A percentile compares a stretch with the other conserved stretches of the same genome.
phyloP scores from a whole-genome alignment of 2,888 invertebrate genomes.

The Melinaea menophilus region DNA sequence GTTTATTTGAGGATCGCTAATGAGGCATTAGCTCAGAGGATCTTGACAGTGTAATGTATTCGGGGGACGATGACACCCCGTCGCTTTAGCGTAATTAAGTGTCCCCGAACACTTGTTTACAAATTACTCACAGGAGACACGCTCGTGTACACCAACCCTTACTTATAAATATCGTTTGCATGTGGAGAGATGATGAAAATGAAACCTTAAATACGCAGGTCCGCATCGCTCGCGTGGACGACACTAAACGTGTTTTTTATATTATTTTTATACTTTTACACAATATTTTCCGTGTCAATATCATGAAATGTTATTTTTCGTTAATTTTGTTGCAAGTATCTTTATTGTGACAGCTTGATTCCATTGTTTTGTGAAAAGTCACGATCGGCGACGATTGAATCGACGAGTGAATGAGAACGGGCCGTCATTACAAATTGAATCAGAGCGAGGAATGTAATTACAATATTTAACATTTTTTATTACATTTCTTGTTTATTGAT shows the following conservation, averaged over 20 bases:
- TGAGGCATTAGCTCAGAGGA: slow-evolving; percentile 54
- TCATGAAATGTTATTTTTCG: slow-evolving; percentile 42
- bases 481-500: neutral
- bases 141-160: slow-evolving; percentile 53
- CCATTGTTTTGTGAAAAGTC: slow-evolving; percentile 72
- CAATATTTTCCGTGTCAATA: slow-evolving; percentile 15
- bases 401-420: slow-evolving; percentile 38
- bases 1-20: slow-evolving; percentile 56
- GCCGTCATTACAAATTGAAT: slow-evolving; percentile 53
- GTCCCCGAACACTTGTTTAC: slow-evolving; percentile 70
- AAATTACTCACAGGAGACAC: slow-evolving; percentile 64
- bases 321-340: slow-evolving; percentile 56
- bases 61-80: slow-evolving; percentile 65
- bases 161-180: slow-evolving; percentile 49
- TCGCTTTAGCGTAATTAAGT: slow-evolving; percentile 63
- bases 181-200: slow-evolving; percentile 6
- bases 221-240: neutral
- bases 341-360: slow-evolving; percentile 54
- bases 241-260: neutral
- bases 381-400: slow-evolving; percentile 51
- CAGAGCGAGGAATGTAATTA: slow-evolving; percentile 32
- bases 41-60: slow-evolving; percentile 60
- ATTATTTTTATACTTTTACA: neutral
- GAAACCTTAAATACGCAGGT: neutral
- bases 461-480: neutral